Conservation (phyloP, 1,140 invertebrate species). For the Pachypeltis micranthus region DNA sequence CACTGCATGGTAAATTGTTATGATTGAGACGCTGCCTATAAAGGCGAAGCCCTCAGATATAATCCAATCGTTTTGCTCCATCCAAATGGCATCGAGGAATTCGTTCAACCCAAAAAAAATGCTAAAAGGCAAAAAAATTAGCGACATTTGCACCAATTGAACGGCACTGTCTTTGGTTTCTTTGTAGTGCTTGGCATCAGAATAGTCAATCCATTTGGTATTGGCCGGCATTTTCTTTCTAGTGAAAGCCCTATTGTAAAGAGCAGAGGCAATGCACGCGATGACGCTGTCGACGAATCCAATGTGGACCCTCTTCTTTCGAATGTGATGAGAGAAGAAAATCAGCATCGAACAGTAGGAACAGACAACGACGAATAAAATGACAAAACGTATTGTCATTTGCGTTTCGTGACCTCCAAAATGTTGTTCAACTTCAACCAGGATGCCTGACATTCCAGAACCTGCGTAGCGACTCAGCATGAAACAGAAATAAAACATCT, state of each 20-base stretch:
- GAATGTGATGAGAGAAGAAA: background rate
- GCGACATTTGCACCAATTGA: background rate
- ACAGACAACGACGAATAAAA: background rate
- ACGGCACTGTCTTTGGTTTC: background rate
- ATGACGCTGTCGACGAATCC: background rate
- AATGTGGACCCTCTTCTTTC: background rate
- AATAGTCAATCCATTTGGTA: background rate
- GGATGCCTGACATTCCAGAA: background rate
- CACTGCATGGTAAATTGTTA: background rate
- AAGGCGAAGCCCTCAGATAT: background rate
- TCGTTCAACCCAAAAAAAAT: background rate
- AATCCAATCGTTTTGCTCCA: conserved; percentile 2
- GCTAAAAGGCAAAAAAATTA: background rate
- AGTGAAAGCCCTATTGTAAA: background rate
- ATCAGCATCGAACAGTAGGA: background rate
- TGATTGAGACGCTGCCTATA: background rate
- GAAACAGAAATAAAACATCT: background rate
- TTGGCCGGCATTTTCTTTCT: background rate
- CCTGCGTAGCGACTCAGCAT: background rate
- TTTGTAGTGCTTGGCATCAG: background rate
- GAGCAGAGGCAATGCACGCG: background rate
- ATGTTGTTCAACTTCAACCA: background rate
- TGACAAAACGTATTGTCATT: background rate
- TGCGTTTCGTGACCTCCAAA: background rate
- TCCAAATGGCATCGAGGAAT: background rate